phyloP scores from a whole-genome alignment of 1,140 invertebrate genomes.

The Anastrepha ludens region DNA sequence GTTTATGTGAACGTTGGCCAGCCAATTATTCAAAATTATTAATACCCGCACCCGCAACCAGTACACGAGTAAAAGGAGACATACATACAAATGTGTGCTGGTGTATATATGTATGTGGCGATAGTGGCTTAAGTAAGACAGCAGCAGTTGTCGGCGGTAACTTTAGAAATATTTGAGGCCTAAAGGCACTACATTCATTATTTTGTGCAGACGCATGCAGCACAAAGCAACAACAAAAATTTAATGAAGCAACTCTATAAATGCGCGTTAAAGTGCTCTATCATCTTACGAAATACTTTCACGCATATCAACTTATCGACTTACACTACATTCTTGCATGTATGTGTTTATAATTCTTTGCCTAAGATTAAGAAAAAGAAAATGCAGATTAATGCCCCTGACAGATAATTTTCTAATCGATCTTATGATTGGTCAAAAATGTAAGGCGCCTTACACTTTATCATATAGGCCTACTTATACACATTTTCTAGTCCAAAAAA shows the following conservation, averaged over 20 bases:
- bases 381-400: conserved; percentile 20
- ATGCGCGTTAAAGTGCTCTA: conserved; percentile 23
- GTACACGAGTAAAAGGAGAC: too few species aligned
- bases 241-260: conserved; percentile 1
- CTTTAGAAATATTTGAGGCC: background rate
- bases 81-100: background rate
- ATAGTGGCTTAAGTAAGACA: background rate
- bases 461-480: background rate
- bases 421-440: conserved; percentile 72
- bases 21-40: conserved; percentile 49
- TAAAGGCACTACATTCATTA: background rate
- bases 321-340: background rate
- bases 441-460: conserved; percentile 59
- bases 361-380: background rate
- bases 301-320: background rate
- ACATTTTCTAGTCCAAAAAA: too few species aligned
- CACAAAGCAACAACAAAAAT: background rate
- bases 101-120: background rate
- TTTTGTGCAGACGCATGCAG: background rate
- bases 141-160: background rate
- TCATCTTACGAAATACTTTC: conserved; percentile 43
- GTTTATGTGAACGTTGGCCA: conserved; percentile 6
- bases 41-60: background rate
- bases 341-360: too few species aligned
- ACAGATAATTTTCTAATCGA: conserved; percentile 71